Evolutionary conservation across 2,888 invertebrate genomes (phyloP).

Genomic region (Drosophila anomelani): DNA sequence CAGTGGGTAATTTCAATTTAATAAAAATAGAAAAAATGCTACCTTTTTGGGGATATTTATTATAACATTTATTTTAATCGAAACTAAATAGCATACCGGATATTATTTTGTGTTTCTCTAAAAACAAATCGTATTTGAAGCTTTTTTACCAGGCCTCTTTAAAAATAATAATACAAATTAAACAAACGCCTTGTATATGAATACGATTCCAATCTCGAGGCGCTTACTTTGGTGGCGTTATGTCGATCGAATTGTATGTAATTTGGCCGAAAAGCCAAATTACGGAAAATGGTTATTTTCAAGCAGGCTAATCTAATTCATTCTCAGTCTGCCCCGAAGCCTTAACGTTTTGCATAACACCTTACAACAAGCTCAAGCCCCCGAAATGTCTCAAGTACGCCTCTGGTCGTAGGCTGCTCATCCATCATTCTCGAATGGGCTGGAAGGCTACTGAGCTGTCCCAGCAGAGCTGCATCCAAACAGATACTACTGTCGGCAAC

Average conservation of each 20-base stretch:
- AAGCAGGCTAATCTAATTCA: conserved; percentile 17
- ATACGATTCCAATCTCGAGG: not conserved
- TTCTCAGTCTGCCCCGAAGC: conserved; percentile 2
- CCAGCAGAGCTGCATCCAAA: conserved; percentile 3
- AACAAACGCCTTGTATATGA: conserved; percentile 1
- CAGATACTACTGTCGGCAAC: conserved; percentile 21
- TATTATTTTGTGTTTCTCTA: conserved; percentile 1
- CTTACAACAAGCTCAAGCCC: not conserved
- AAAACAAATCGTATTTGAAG: not conserved
- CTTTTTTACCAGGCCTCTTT: not conserved
- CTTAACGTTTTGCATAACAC: conserved; percentile 28
- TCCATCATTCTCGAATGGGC: conserved; percentile 49
- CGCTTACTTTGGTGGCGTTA: conserved; percentile 9
- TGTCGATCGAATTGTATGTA: conserved; percentile 18
- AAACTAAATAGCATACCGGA: not conserved
- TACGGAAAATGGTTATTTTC: conserved; percentile 5
- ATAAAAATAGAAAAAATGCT: not conserved
- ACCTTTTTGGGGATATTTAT: not conserved
- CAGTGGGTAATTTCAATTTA: not conserved
- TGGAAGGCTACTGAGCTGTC: conserved; percentile 10
- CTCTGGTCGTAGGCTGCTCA: conserved; percentile 41
- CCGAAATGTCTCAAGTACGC: conserved; percentile 11
- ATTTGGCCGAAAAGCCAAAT: conserved; percentile 10
- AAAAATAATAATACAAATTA: conserved; percentile 15
- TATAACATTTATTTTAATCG: not conserved